Evolutionary conservation across 2,888 invertebrate species (phyloP), one percentile per base, ranked within the genome.

Genomic region (Falcaria lacertinaria): DNA sequence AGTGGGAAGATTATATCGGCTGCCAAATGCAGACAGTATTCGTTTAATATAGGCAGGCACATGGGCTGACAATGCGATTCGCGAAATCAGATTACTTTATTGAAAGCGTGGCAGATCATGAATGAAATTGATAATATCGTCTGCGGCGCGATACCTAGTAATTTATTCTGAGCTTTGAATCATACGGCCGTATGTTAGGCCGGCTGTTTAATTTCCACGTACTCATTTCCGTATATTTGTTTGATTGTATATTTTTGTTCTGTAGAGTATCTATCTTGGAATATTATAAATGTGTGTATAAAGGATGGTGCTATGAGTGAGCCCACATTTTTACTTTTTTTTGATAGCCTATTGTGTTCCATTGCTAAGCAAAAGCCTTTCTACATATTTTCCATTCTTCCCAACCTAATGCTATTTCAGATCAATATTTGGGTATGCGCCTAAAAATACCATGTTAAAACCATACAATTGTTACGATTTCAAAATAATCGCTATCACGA

Each of bases 111-210:
- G 62, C 74, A 74, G 78, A 79, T 80, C 79, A 77, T 74, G 76
- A 78, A 76, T 75, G 80, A 74, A 81, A 82, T 78, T 82, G 77
- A 80, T 81, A 80, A 80, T 80, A 81, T 80, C 74, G 78, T 77
- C 74, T 78, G 75, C 67, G 75, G 74, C 69, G 69, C 57, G 69
- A 69, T 71, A 64, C 28, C 67, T 69, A 52, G 62, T 68, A 64
- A 76, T 71, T 59, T 49, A 51, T 56, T 54, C 62, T n/a, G 60
- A 65, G 62, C 63, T 69, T 67, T 57, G 57, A 61, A 63, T n/a
- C 42, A 48, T 41, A 45, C 37, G 41, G 45, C 15, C 42, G 42
- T 34, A 55, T 58, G 56, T 59, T 61, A 61, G 44, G 47, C n/a
- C n/a, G 42, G 50, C 56, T 61, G 54, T 45, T 49, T 49, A 54